phyloP scores from a whole-genome alignment of 2,797 vertebrate genomes.

The Poeciliopsis turneri region DNA sequence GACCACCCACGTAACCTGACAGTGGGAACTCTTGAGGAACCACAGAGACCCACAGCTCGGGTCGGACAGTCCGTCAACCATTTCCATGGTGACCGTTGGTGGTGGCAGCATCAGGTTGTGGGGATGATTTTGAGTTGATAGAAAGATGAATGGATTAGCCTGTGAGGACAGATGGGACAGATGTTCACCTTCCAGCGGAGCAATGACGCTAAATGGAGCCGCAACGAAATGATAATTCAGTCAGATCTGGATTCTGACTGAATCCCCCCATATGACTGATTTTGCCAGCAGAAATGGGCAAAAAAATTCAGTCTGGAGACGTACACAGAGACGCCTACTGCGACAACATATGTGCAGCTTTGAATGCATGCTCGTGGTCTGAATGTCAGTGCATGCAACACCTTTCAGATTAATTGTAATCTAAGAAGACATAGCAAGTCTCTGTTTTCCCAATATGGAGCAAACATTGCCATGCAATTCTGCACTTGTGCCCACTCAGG shows the following conservation, averaged over 20 bases:
- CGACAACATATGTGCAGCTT: not conserved
- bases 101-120: not conserved
- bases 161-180: not conserved
- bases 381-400: not conserved
- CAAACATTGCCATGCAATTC: slow-evolving; percentile 28
- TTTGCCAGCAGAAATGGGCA: not conserved
- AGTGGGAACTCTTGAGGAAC: not conserved
- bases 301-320: not conserved
- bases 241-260: no score
- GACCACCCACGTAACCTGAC: not conserved
- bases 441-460: slow-evolving; percentile 22
- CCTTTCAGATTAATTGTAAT: not conserved
- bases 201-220: not conserved
- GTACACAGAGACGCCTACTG: no score
- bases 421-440: not conserved
- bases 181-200: not conserved
- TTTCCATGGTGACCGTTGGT: not conserved
- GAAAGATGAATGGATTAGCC: not conserved
- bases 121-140: not conserved
- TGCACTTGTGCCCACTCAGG: slow-evolving; percentile 29
- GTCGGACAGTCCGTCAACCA: not conserved
- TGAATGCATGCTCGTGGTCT: not conserved
- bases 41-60: not conserved
- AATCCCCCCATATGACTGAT: not conserved
- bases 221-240: not conserved